Evolutionary conservation across 2,888 invertebrate genomes (phyloP).

Genomic region (Lepidonotus clava): DNA sequence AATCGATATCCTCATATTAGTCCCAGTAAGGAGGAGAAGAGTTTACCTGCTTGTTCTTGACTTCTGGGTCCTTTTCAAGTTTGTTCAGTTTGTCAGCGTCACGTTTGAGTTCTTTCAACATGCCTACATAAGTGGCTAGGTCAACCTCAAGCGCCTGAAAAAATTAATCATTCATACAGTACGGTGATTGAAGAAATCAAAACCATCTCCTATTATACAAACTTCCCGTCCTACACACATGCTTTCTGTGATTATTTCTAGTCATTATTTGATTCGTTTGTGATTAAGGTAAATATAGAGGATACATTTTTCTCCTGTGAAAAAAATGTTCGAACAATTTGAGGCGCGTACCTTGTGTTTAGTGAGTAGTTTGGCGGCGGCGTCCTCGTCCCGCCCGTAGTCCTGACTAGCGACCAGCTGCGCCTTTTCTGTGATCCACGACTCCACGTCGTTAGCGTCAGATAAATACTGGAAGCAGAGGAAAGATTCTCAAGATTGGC

Average conservation of each 20-base stretch:
- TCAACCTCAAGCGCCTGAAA: conserved; percentile 85
- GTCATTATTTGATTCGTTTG: no score
- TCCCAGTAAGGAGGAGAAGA: no score
- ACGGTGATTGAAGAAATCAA: no score
- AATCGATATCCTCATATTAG: no score
- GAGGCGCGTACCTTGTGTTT: conserved; percentile 96
- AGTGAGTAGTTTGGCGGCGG: conserved; percentile 94
- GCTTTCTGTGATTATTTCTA: no score
- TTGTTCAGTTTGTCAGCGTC: conserved; percentile 75
- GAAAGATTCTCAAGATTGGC: neutral
- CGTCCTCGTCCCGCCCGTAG: conserved; percentile 94
- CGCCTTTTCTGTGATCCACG: conserved; percentile 97
- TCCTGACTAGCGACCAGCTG: conserved; percentile 93
- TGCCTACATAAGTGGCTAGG: conserved; percentile 76
- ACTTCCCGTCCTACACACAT: no score
- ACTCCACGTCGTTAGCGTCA: conserved; percentile 97
- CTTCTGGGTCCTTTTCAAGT: conserved; percentile 86
- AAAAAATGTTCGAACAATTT: no score
- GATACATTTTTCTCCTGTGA: no score
- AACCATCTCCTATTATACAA: no score
- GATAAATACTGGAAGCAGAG: conserved; percentile 77
- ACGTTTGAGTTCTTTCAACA: conserved; percentile 75
- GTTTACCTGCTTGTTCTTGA: conserved; percentile 76
- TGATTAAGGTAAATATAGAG: no score
- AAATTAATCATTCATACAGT: no score